Evolutionary conservation across 1,140 invertebrate species (phyloP), one percentile per base, ranked within the genome.

Genomic region (Danaus plexippus): DNA sequence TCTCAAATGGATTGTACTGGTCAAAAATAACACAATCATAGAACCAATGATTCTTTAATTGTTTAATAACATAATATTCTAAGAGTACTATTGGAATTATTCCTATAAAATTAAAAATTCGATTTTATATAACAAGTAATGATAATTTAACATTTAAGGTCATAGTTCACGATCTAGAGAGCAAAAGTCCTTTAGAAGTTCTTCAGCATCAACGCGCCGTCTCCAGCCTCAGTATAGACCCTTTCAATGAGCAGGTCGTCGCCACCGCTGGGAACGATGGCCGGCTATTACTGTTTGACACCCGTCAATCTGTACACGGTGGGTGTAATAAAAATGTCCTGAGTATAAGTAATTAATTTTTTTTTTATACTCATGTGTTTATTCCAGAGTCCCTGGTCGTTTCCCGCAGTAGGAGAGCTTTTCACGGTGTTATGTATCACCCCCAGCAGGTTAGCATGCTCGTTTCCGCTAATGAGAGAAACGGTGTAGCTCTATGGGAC

Each of bases 211-310:
- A 95, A 52, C 94, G 96, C 64, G 94, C 96, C 9, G 94, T 98
- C 0, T 97, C 97, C 80, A 93, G 96, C 22, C 85, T 98, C 13
- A 94, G 93, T 52, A 90, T 96, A 45, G 93, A 97, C 87, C 96
- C 96, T 0, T 90, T 90, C 69, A 95, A 95, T 81, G 91, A 94
- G 54, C 90, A 92, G 66, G 89, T 97, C 9, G 94, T 98, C 73
- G 91, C 95, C 9, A 96, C 94, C 69, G 96, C 96, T 41, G 95
- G 95, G 59, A 96, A 97, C 82, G 95, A 98, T 88, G 96, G 96
- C 0, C 89, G 93, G 69, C 87, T 98, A 61, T 86, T 96, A 9
- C 89, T 98, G 18, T 96, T 93, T 85, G 97, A 98, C 80, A 93
- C 93, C 12, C 87, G 95, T 67, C 90, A 91, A 64, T 90, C 92